Conservation (phyloP, 2,113 vertebrate species). For the Plecotus auritus region DNA sequence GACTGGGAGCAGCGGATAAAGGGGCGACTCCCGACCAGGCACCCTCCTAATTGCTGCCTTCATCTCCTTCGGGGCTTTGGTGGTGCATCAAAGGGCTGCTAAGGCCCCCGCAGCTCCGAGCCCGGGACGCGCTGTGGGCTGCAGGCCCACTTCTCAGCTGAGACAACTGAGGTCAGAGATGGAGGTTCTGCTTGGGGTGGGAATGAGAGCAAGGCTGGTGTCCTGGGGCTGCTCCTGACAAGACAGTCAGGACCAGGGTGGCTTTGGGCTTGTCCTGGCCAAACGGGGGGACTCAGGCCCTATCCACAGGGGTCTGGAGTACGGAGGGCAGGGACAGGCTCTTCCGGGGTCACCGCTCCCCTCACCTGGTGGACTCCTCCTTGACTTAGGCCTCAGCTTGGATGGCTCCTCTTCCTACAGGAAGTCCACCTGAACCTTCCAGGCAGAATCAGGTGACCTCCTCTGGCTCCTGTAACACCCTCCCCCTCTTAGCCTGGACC, state of each 20-base stretch:
- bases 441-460: not conserved
- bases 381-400: no score
- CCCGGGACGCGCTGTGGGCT: not conserved
- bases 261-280: not conserved
- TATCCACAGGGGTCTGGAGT: not conserved
- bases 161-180: not conserved
- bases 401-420: not conserved
- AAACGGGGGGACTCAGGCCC: not conserved
- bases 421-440: not conserved
- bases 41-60: not conserved
- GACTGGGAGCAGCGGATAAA: not conserved
- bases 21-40: not conserved
- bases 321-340: not conserved
- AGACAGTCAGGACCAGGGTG: not conserved
- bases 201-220: not conserved
- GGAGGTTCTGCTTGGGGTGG: not conserved
- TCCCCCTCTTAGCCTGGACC: not conserved
- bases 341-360: not conserved
- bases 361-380: not conserved
- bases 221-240: fast-evolving
- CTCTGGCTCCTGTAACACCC: not conserved
- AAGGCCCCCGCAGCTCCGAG: not conserved
- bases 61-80: not conserved
- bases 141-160: not conserved
- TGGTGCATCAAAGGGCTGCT: not conserved